Percentiles rank a stretch among this genome's conserved stretches.
These are phyloP conservation scores for Sinosuthora webbiana DNA, from an alignment of 2,113 vertebrate genomes.

Conservation along the genomic window DNA sequence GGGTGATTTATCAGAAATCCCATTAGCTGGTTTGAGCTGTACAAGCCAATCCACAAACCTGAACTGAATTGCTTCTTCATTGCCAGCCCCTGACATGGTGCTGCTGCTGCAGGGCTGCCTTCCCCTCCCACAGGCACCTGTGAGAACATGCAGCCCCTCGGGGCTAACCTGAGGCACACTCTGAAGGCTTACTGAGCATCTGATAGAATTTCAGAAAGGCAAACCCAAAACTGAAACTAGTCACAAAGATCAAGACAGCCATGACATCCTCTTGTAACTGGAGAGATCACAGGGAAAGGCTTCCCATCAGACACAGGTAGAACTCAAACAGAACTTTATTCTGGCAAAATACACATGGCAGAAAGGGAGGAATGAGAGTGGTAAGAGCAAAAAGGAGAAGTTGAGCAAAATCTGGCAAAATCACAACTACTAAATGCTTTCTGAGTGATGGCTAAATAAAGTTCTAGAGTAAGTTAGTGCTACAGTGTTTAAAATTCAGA, in stretches of 20 bases:
- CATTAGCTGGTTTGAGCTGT: neutral
- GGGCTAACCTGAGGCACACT: neutral
- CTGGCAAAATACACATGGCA: neutral
- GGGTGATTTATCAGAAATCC: neutral
- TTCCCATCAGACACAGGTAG: neutral
- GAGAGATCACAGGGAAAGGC: neutral
- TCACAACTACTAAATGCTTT: neutral
- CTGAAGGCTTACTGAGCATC: neutral
- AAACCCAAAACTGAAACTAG: neutral
- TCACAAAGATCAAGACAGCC: neutral
- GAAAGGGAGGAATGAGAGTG: neutral
- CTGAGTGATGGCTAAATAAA: neutral
- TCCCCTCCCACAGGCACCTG: neutral
- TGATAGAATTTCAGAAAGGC: neutral
- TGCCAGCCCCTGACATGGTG: accelerated
- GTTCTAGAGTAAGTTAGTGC: neutral
- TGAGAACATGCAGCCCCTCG: neutral
- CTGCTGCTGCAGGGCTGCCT: neutral
- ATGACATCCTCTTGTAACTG: neutral
- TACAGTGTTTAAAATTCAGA: slow-evolving; percentile 19
- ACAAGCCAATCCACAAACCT: neutral
- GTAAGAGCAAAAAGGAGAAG: neutral
- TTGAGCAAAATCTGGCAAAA: neutral
- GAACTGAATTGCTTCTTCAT: neutral
- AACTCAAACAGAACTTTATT: neutral